A percentile compares a stretch with the other conserved stretches of the same genome.
Evolutionary conservation across 2,888 invertebrate genomes (phyloP).

Genomic region (Drosophila monieri): DNA sequence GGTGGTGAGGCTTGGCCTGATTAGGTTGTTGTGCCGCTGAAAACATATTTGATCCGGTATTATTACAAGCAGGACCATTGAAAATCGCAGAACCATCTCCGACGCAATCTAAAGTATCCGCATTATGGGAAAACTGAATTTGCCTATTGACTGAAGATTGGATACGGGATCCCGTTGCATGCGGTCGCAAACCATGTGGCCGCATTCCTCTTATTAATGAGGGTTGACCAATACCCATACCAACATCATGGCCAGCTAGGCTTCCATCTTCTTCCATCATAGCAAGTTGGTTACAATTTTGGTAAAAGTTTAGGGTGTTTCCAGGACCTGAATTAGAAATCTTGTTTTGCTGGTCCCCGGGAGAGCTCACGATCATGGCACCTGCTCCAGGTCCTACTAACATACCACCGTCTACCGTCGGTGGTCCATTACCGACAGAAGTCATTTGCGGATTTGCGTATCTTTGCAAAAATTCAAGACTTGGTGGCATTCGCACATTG

Average conservation of each 20-base stretch:
- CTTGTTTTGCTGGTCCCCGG: conserved; percentile 61
- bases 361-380: conserved; percentile 51
- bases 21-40: conserved; percentile 47
- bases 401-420: conserved; percentile 25
- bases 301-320: conserved; percentile 77
- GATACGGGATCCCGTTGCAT: conserved; percentile 71
- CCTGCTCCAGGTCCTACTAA: conserved; percentile 40
- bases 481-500: conserved; percentile 92
- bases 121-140: conserved; percentile 55
- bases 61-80: conserved; percentile 58
- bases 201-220: conserved; percentile 85
- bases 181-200: conserved; percentile 85
- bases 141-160: conserved; percentile 56
- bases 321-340: conserved; percentile 50
- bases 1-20: conserved; percentile 64
- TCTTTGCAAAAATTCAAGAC: conserved; percentile 94
- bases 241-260: conserved; percentile 70
- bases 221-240: conserved; percentile 59
- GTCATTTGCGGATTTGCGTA: conserved; percentile 91
- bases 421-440: conserved; percentile 47
- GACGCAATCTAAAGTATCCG: conserved; percentile 66
- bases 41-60: conserved; percentile 53
- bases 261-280: conserved; percentile 78
- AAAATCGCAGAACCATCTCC: conserved; percentile 55
- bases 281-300: conserved; percentile 82